Conservation (phyloP, 2,888 invertebrate genomes). For the Sipha maydis region DNA sequence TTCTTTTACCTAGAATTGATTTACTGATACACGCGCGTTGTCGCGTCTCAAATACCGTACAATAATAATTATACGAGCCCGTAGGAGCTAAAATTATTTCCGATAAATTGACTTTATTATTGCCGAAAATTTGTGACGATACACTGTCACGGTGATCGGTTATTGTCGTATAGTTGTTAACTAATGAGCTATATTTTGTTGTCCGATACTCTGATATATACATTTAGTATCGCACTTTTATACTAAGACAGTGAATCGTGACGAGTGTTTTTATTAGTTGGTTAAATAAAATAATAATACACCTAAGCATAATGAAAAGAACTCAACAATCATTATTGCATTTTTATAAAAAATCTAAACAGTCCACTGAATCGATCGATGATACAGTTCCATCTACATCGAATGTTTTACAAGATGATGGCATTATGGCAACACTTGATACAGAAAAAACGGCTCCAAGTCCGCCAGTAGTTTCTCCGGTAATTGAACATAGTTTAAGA, state of each 20-base stretch:
- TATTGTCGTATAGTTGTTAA: too few species aligned
- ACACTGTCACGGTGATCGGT: too few species aligned
- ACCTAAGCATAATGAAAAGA: slow-evolving; percentile 30
- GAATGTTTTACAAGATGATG: slow-evolving; percentile 35
- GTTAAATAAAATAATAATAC: slow-evolving; percentile 30
- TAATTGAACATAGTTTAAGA: slow-evolving; percentile 40
- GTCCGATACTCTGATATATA: too few species aligned
- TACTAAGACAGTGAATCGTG: neutral
- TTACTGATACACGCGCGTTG: slow-evolving; percentile 28
- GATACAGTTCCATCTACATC: slow-evolving; percentile 25
- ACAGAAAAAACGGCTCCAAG: slow-evolving; percentile 4
- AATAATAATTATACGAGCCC: neutral
- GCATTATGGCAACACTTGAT: slow-evolving; percentile 4
- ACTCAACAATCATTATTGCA: slow-evolving; percentile 29
- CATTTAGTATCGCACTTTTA: too few species aligned
- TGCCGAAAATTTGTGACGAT: too few species aligned
- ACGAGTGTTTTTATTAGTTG: slow-evolving; percentile 28
- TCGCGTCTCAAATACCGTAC: neutral
- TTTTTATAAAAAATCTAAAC: slow-evolving; percentile 16
- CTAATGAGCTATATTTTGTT: too few species aligned
- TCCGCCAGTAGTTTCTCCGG: slow-evolving; percentile 35
- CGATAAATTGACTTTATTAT: too few species aligned
- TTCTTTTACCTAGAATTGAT: slow-evolving; percentile 17
- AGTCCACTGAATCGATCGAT: slow-evolving; percentile 14
- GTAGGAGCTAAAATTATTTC: too few species aligned